phyloP scores from a whole-genome alignment of 2,113 vertebrate genomes.

The Neolamprologus devosi region DNA sequence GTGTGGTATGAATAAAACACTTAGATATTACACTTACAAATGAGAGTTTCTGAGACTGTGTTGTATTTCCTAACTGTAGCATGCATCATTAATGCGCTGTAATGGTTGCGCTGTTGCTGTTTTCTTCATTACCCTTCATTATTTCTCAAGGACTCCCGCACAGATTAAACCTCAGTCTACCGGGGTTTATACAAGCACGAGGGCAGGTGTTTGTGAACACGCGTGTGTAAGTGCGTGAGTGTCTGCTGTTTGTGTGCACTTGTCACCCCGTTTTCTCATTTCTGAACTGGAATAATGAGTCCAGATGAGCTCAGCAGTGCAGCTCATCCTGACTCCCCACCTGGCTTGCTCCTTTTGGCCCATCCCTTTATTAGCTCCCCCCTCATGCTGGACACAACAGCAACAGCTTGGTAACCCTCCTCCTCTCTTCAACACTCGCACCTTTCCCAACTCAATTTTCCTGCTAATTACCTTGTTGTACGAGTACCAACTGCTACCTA shows the following conservation, averaged over 20 bases:
- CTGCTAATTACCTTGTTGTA: conserved; percentile 70
- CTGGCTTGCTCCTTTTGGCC: conserved; percentile 50
- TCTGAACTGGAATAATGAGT: conserved; percentile 51
- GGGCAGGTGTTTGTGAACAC: conserved; percentile 33
- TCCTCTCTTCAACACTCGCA: conserved; percentile 38
- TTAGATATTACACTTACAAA: neutral
- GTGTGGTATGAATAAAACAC: neutral
- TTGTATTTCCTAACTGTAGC: neutral
- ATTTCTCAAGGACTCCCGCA: conserved; percentile 56
- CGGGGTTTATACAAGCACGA: neutral
- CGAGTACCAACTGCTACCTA: conserved; percentile 64
- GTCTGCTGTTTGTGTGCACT: conserved; percentile 26
- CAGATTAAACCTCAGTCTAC: conserved; percentile 25
- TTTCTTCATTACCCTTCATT: conserved; percentile 63
- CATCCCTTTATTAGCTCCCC: conserved; percentile 54
- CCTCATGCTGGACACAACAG: conserved; percentile 54
- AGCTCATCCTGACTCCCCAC: conserved; percentile 50
- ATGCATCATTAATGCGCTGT: conserved; percentile 14
- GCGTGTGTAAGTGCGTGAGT: neutral
- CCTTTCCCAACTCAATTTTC: conserved; percentile 54
- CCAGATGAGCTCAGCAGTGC: conserved; percentile 41
- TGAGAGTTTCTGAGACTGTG: neutral
- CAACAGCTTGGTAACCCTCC: conserved; percentile 57
- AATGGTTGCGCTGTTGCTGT: conserved; percentile 35
- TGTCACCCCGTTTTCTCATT: conserved; percentile 32